Base-by-base conservation (phyloP, 92 coral and sea anemone genomes). In the Zoanthus sociatus region DNA sequence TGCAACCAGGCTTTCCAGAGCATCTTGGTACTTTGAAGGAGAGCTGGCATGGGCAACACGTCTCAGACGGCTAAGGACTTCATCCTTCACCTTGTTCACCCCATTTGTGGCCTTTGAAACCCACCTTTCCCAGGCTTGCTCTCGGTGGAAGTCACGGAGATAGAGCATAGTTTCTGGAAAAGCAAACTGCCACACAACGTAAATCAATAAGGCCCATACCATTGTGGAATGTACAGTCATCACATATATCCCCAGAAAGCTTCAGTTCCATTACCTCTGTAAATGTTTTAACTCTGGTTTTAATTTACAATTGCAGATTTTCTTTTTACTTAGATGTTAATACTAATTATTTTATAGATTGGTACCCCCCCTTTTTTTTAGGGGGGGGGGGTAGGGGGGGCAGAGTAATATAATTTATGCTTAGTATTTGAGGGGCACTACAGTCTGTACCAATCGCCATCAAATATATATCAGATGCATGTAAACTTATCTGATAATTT, bases 1-100 rank as follows among this genome's bases (percentile, higher is more conserved):
- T 6, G 73, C 73, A 21, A 68, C 73, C 44, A 68, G 73, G 12
- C 42, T 21, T 68, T 68, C 73, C 73, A 68, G 73, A 21, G 73
- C 73, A 26, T 68, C 42, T 68, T 68, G 37, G 73, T 68, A 68
- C 73, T 31, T 68, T 68, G 73, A 68, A 68, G 73, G 73, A 68
- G 73, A 68, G 73, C 42, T 68, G 73, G 73, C 73, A 68, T 68
- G 46, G 73, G 42, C 73, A 68, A 68, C 73, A 21, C 44, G 15
- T 30, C 73, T 68, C 14, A 68, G 73, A 21, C 45, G 37, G 44
- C 73, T 21, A 8, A 68, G 73, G 73, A 68, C 73, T 21, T 68
- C 44, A 68, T 68, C 42, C 73, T 68, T 21, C 73, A 68, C 73
- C 72, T 67, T 67, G 72, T 7, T 67, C 72, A 67, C 44, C 72